A percentile compares a stretch with the other conserved stretches of the same genome.
Evolutionary conservation across 1,140 invertebrate species (phyloP).

Genomic region (Leptinotarsa texana): DNA sequence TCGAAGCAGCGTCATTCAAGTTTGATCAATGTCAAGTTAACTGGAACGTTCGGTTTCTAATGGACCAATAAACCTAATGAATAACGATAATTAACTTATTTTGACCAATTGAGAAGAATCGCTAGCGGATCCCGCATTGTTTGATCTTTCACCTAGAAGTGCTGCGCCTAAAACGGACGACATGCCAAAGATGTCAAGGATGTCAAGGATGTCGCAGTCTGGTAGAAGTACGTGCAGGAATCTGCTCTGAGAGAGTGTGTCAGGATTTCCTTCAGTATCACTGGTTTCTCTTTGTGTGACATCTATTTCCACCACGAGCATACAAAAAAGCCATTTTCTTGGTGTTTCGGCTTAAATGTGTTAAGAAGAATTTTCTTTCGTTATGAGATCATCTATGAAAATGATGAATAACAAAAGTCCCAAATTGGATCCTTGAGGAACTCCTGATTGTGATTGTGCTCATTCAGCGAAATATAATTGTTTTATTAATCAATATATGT

Average conservation of each 20-base stretch:
- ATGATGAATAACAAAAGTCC: too few species aligned
- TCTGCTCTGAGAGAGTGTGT: neutral
- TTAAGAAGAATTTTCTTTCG: too few species aligned
- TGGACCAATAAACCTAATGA: slow-evolving; percentile 20
- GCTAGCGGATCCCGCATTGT: neutral
- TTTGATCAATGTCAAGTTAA: slow-evolving; percentile 15
- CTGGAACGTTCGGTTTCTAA: slow-evolving; percentile 22
- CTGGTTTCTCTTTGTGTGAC: too few species aligned
- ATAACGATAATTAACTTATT: slow-evolving; percentile 24
- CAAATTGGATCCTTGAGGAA: too few species aligned
- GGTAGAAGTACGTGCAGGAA: neutral
- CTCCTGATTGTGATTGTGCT: too few species aligned
- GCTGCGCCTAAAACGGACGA: neutral
- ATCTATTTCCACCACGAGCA: too few species aligned
- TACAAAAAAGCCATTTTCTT: too few species aligned
- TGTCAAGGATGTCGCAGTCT: neutral
- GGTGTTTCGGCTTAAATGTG: too few species aligned
- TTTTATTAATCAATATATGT: too few species aligned
- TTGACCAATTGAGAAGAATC: slow-evolving; percentile 2
- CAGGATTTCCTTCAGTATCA: neutral
- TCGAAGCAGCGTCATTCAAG: neutral
- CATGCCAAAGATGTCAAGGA: neutral
- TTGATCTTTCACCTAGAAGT: slow-evolving; percentile 6
- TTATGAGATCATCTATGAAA: too few species aligned
- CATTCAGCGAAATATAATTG: too few species aligned